Conservation (phyloP, 2,888 invertebrate species). For the Agrotis puta region DNA sequence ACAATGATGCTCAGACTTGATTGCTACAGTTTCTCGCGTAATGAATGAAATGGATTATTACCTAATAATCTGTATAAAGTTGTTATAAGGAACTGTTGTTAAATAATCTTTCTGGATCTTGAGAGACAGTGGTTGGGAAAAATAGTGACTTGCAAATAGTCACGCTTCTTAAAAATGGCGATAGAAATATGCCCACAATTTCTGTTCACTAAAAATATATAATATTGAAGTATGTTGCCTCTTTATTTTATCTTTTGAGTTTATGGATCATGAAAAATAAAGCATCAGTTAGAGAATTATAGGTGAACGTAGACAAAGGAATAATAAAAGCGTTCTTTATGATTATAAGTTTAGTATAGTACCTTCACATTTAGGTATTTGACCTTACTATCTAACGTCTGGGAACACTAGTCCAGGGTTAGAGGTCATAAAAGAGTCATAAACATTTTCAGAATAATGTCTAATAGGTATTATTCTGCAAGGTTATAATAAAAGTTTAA, state of each 20-base stretch:
- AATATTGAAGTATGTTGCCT: too few relatives aligned
- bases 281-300: neutral
- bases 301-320: slow-evolving; percentile 1
- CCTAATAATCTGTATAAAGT: too few relatives aligned
- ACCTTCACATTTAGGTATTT: slow-evolving; percentile 32
- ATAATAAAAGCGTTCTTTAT: slow-evolving; percentile 5
- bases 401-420: slow-evolving; percentile 9
- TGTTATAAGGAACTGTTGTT: too few relatives aligned
- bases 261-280: neutral
- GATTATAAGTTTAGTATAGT: neutral
- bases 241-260: neutral
- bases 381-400: slow-evolving; percentile 39
- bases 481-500: slow-evolving; percentile 24
- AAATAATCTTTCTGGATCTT: too few relatives aligned
- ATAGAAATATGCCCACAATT: too few relatives aligned
- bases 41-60: too few relatives aligned
- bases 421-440: slow-evolving; percentile 27
- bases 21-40: too few relatives aligned
- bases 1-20: neutral
- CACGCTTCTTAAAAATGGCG: too few relatives aligned
- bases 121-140: too few relatives aligned
- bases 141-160: too few relatives aligned
- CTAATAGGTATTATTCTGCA: slow-evolving; percentile 21
- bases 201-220: too few relatives aligned
- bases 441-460: slow-evolving; percentile 13